Evolutionary conservation across 2,888 invertebrate genomes (phyloP).

Genomic region (Cacoxenus indagator): DNA sequence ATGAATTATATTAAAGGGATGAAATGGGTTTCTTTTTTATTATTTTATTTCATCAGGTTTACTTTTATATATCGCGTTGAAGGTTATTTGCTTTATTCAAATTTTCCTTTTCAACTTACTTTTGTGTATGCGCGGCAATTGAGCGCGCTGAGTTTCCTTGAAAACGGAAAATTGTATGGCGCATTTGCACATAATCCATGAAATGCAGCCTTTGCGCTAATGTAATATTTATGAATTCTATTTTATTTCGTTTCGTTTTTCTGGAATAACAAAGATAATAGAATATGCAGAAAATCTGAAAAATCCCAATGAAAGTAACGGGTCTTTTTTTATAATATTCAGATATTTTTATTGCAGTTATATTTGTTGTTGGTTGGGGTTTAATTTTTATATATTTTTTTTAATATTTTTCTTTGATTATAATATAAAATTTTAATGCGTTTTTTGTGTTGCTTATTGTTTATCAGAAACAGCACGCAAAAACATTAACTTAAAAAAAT

Average conservation of each 20-base stretch:
- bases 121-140: background rate
- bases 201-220: background rate
- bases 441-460: conserved; percentile 28
- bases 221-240: background rate
- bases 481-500: no score
- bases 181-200: background rate
- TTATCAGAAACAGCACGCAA: background rate
- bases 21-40: conserved; percentile 49
- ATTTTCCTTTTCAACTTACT: background rate
- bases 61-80: conserved; percentile 30
- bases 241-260: conserved; percentile 25
- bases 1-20: conserved; percentile 42
- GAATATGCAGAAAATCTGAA: conserved; percentile 23
- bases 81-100: background rate
- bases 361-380: background rate
- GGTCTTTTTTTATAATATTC: background rate
- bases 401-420: background rate
- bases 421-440: conserved; percentile 42
- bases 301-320: background rate
- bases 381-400: background rate
- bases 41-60: no score
- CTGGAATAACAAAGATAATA: conserved; percentile 49
- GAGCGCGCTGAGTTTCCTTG: background rate
- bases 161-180: background rate
- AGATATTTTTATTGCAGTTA: no score